Conservation (phyloP, 2,797 vertebrate species). For the Ceyx erithaca region DNA sequence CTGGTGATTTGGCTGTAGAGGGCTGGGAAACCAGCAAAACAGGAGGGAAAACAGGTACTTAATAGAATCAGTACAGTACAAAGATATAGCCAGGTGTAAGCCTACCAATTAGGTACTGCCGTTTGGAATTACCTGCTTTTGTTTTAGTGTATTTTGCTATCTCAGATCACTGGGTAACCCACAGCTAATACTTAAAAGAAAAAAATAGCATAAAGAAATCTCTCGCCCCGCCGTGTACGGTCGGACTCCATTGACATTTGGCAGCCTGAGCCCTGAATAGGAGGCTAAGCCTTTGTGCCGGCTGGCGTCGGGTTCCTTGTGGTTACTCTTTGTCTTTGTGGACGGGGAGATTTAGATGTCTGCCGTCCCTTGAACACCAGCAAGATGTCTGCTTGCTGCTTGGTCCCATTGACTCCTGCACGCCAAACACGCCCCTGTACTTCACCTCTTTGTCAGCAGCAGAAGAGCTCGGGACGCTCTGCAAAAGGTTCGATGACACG, state of each 20-base stretch:
- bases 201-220: neutral
- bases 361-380: conserved; percentile 5
- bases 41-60: neutral
- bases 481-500: conserved; percentile 46
- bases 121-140: neutral
- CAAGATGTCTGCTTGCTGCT: conserved; percentile 25
- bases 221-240: accelerated
- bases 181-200: neutral
- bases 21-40: conserved; percentile 39
- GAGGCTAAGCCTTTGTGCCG: neutral
- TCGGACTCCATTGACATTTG: neutral
- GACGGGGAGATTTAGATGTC: conserved; percentile 47
- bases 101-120: neutral
- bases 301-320: conserved; percentile 22
- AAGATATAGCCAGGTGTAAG: neutral
- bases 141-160: neutral
- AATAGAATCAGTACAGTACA: conserved; percentile 27
- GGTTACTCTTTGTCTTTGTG: conserved; percentile 19
- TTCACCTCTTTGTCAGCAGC: conserved; percentile 53
- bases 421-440: conserved; percentile 11
- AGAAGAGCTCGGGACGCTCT: conserved; percentile 21
- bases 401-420: conserved; percentile 8
- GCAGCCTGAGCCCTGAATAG: neutral
- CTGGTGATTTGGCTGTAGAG: neutral
- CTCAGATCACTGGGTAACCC: neutral